Evolutionary conservation across 2,797 vertebrate genomes (phyloP), one percentile per base, ranked within the genome.

Genomic region (Rhinophrynus dorsalis): DNA sequence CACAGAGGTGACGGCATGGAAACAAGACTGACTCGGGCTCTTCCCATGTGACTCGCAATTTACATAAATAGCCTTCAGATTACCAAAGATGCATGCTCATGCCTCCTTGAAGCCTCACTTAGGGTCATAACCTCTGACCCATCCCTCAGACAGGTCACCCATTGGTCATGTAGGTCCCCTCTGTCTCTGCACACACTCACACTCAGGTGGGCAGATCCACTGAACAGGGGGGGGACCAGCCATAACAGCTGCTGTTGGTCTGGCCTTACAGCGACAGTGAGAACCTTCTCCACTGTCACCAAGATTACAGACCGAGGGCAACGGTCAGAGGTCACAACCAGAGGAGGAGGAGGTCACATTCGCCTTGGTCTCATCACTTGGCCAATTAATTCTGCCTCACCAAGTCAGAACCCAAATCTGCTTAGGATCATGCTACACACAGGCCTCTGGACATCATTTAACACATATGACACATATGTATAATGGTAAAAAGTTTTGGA

Each of bases 221-320:
- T 18, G 48, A 21, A 38, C 21, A 67, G 58, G 74, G 55, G 57
- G 68, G 78, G 0, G n/a, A 1, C 0, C 0, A 40, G 74, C 67
- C 73, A 68, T 63, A 52, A 54, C n/a, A 26, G 50, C 85, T 71
- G 63, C 65, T 96, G 80, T 96, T 0, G 91, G 84, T 92, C 92
- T 88, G 90, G 91, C 92, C 92, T 96, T 96, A 98, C 94, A 97
- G 92, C 38, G 76, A 78, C 81, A 85, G 75, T 75, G 80, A 89
- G 87, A 76, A 71, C 77, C 86, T 96, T 72, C 77, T 88, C 70
- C 76, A 80, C 79, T 69, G 74, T 86, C 86, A 84, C 94, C 93
- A 96, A 96, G 94, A 96, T 77, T 72, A 72, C 92, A 94, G 93
- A 93, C 88, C 91, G 23, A 50, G 83, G 60, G 80, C 83, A 67